Conservation (phyloP, 2,888 invertebrate genomes). For the Drosophila neonasuta region DNA sequence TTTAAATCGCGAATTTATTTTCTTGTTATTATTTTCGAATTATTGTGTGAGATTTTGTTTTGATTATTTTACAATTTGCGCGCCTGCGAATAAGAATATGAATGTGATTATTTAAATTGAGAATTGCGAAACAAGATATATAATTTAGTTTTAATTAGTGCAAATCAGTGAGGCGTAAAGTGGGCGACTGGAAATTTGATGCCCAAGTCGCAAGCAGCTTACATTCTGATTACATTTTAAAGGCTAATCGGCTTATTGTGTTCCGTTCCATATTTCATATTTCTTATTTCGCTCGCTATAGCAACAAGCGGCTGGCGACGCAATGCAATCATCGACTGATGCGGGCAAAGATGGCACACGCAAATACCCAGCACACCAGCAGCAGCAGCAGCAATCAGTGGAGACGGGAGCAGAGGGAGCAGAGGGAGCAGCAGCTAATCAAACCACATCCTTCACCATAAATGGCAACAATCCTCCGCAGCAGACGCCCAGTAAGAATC, state of each 20-base stretch:
- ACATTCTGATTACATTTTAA: conserved; percentile 69
- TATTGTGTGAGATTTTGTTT: conserved; percentile 53
- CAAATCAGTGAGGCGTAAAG: conserved; percentile 54
- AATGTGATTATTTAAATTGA: conserved; percentile 17
- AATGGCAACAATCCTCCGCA: conserved; percentile 48
- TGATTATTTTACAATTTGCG: conserved; percentile 27
- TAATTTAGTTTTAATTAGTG: conserved; percentile 68
- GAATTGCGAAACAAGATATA: conserved; percentile 42
- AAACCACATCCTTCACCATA: conserved; percentile 76
- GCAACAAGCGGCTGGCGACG: conserved; percentile 81
- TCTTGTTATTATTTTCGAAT: conserved; percentile 39
- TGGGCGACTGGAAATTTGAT: conserved; percentile 19
- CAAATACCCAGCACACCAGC: conserved; percentile 58
- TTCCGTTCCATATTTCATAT: not conserved
- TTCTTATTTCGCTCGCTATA: conserved; percentile 33
- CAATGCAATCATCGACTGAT: conserved; percentile 83
- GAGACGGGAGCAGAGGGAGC: conserved; percentile 34
- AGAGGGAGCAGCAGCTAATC: conserved; percentile 50
- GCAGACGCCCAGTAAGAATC: conserved; percentile 78
- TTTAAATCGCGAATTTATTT: not conserved
- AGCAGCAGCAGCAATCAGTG: conserved; percentile 33
- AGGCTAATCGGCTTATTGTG: conserved; percentile 65
- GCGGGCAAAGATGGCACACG: conserved; percentile 79
- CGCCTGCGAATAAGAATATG: conserved; percentile 6
- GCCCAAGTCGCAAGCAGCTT: conserved; percentile 49